phyloP scores from a whole-genome alignment of 1,140 invertebrate genomes.

The Bombyx mandarina region DNA sequence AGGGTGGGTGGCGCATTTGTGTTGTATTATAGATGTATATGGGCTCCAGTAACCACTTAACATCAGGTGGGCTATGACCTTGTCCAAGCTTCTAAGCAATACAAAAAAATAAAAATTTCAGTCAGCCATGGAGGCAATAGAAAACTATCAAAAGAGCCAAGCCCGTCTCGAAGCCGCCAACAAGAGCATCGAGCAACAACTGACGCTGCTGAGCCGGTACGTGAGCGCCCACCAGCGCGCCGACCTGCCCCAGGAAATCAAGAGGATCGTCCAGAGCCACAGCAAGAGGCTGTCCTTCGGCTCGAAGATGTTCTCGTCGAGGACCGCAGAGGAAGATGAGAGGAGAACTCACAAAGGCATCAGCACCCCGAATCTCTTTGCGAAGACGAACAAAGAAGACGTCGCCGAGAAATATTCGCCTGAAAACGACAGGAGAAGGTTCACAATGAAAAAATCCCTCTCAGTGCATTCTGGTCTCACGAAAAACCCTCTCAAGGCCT shows the following conservation, averaged over 20 bases:
- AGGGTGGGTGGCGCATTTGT: too few species aligned
- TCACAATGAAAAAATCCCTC: conserved; percentile 64
- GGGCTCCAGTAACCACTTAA: too few species aligned
- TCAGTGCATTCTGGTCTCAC: conserved; percentile 62
- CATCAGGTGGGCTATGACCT: too few species aligned
- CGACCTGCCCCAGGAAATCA: conserved; percentile 55
- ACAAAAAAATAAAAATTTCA: conserved; percentile 20
- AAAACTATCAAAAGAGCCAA: conserved; percentile 55
- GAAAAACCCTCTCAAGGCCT: conserved; percentile 40
- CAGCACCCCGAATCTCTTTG: conserved; percentile 60
- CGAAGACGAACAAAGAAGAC: conserved; percentile 49
- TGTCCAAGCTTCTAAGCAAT: too few species aligned
- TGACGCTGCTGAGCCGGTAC: conserved; percentile 49
- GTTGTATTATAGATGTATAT: too few species aligned
- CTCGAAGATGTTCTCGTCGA: conserved; percentile 54
- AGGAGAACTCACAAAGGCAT: conserved; percentile 40
- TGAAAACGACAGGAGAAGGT: conserved; percentile 46
- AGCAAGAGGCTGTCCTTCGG: conserved; percentile 56
- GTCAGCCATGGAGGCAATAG: conserved; percentile 61
- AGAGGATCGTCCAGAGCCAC: conserved; percentile 54
- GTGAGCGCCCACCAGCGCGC: conserved; percentile 48
- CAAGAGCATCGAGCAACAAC: conserved; percentile 58
- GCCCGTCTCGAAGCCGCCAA: conserved; percentile 46
- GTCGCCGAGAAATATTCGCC: conserved; percentile 25
- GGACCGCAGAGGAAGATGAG: conserved; percentile 45